Evolutionary conservation across 2,113 vertebrate genomes (phyloP).

Genomic region (Mastomys natalensis): DNA sequence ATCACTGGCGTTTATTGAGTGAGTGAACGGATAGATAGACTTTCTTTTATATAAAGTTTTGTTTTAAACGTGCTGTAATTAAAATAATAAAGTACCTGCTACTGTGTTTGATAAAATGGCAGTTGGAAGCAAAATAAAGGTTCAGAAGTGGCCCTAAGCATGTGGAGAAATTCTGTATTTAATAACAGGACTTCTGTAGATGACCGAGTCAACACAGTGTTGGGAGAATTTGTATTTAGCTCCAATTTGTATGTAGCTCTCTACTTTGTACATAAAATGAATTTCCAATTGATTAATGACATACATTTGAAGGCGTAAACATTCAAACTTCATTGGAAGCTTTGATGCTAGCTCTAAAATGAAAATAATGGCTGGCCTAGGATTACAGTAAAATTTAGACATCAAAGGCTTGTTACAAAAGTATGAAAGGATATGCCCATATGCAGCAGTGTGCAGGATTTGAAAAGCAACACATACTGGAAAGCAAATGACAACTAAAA

Average conservation of each 20-base stretch:
- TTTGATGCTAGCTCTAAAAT: not conserved
- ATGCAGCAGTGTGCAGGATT: not conserved
- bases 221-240: not conserved
- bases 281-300: not conserved
- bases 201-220: not conserved
- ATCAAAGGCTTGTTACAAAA: not conserved
- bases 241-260: not conserved
- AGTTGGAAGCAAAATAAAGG: not conserved
- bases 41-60: constrained; percentile 6
- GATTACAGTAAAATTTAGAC: constrained; percentile 38
- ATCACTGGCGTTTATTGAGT: not conserved
- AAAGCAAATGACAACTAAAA: not conserved
- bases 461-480: not conserved
- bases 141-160: not conserved
- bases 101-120: not conserved
- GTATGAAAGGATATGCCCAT: not conserved
- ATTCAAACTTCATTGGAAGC: not conserved
- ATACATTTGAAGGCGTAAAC: not conserved
- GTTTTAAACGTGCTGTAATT: not conserved
- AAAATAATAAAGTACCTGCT: not conserved
- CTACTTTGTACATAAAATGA: not conserved
- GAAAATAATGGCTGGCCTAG: not conserved
- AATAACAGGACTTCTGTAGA: not conserved
- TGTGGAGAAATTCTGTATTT: constrained; percentile 29
- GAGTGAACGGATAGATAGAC: not conserved